Percentiles rank a stretch among this genome's conserved stretches.
Evolutionary conservation across 1,140 invertebrate genomes (phyloP).

Genomic region (Mya arenaria): DNA sequence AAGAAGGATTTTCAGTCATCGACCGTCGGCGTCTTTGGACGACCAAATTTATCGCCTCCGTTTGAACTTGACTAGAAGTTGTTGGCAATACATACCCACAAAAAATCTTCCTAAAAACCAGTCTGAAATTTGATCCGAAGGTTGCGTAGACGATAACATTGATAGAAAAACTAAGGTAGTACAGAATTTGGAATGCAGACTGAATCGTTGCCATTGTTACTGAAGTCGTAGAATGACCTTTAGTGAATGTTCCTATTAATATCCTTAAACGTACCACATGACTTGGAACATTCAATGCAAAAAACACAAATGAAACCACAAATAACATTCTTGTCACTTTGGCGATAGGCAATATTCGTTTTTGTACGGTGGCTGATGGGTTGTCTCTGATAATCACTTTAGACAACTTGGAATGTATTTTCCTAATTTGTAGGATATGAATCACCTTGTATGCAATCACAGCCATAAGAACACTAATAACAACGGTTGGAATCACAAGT

Average conservation of each 20-base stretch:
- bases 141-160: slow-evolving; percentile 90
- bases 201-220: slow-evolving; percentile 81
- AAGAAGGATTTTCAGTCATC: too few species aligned
- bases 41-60: too few species aligned
- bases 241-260: too few species aligned
- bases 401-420: slow-evolving; percentile 38
- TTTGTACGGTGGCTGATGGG: slow-evolving; percentile 10
- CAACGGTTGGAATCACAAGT: slow-evolving; percentile 83
- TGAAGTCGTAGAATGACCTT: too few species aligned
- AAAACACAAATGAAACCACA: slow-evolving; percentile 90
- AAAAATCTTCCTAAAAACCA: too few species aligned
- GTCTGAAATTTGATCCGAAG: slow-evolving; percentile 66
- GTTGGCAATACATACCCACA: too few species aligned
- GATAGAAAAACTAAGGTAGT: slow-evolving; percentile 91
- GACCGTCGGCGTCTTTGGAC: too few species aligned
- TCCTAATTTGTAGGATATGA: slow-evolving; percentile 25
- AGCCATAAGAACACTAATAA: slow-evolving; percentile 45
- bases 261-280: slow-evolving; percentile 77
- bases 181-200: slow-evolving; percentile 84
- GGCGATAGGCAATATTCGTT: slow-evolving; percentile 82
- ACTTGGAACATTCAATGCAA: slow-evolving; percentile 88
- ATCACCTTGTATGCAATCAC: slow-evolving; percentile 16
- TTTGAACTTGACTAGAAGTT: too few species aligned
- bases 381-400: too few species aligned
- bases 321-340: slow-evolving; percentile 92